These are phyloP conservation scores for Trachemys scripta DNA, from an alignment of 2,113 vertebrate genomes.

Conservation along the genomic window DNA sequence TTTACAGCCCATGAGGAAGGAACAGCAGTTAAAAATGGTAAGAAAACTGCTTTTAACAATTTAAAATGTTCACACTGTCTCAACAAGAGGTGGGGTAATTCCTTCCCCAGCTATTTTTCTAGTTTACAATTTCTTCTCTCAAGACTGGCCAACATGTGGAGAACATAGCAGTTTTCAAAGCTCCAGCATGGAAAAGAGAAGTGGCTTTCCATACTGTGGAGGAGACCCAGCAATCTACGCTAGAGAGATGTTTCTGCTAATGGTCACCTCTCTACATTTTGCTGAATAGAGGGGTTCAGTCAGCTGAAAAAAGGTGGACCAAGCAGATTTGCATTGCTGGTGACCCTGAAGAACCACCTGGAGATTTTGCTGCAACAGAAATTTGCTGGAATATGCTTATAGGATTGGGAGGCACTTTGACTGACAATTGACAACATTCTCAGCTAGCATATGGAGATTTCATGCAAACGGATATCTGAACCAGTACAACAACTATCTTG, in stretches of 20 bases:
- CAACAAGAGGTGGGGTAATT: background rate
- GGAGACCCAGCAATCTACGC: background rate
- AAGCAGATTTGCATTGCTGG: background rate
- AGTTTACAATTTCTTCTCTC: background rate
- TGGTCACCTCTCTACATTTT: background rate
- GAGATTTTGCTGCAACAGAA: background rate
- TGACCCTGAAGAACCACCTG: background rate
- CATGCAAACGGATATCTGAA: background rate
- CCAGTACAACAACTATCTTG: slow-evolving; percentile 12
- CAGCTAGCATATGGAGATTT: background rate
- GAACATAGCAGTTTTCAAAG: background rate
- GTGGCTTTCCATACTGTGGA: background rate
- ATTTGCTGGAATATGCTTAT: background rate
- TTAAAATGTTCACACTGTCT: background rate
- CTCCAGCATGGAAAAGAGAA: background rate
- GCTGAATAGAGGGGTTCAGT: background rate
- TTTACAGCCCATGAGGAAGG: no score
- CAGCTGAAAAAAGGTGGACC: background rate
- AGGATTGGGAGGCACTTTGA: background rate
- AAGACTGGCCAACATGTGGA: background rate
- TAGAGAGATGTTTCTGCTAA: background rate
- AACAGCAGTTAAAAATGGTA: no score
- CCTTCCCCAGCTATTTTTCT: background rate
- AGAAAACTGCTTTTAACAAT: background rate
- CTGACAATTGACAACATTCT: background rate